A percentile compares a stretch with the other conserved stretches of the same genome.
These are phyloP conservation scores for Phoronis australis DNA, from an alignment of 2,888 invertebrate genomes.

Conservation along the genomic window DNA sequence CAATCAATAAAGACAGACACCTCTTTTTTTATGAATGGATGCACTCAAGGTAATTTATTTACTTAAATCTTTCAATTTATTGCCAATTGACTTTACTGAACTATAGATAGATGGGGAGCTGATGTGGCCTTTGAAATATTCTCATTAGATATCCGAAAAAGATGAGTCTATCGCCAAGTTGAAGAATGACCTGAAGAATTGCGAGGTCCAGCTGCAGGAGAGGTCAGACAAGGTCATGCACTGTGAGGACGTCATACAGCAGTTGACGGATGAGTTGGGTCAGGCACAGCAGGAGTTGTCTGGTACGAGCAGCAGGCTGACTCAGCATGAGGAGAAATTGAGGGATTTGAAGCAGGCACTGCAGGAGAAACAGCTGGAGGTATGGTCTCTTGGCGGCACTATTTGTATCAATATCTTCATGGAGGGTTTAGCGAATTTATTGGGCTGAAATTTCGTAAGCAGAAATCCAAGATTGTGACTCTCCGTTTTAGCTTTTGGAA, in stretches of 20 bases:
- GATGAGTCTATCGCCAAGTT: slow-evolving; percentile 32
- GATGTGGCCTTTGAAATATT: not conserved
- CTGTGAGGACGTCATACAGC: slow-evolving; percentile 45
- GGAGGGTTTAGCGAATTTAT: no score
- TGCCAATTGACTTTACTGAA: no score
- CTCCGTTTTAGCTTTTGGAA: no score
- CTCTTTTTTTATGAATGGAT: no score
- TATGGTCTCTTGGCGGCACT: no score
- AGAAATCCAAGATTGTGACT: no score
- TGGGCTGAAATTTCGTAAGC: no score
- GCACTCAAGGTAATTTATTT: no score
- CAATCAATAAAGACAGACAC: no score
- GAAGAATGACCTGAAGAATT: slow-evolving; percentile 33
- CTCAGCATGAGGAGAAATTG: slow-evolving; percentile 35
- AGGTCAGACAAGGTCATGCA: slow-evolving; percentile 35
- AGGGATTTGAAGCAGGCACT: slow-evolving; percentile 32
- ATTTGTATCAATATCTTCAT: no score
- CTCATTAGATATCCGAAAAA: slow-evolving; percentile 36
- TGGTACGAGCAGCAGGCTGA: slow-evolving; percentile 27
- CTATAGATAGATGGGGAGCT: no score
- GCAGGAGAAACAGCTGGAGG: slow-evolving; percentile 35
- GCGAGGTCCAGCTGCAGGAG: slow-evolving; percentile 34
- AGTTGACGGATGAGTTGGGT: slow-evolving; percentile 41
- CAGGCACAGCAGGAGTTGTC: slow-evolving; percentile 39
- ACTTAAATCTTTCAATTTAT: no score